Evolutionary conservation across 1,140 invertebrate genomes (phyloP).

Genomic region (Thrips palmi): DNA sequence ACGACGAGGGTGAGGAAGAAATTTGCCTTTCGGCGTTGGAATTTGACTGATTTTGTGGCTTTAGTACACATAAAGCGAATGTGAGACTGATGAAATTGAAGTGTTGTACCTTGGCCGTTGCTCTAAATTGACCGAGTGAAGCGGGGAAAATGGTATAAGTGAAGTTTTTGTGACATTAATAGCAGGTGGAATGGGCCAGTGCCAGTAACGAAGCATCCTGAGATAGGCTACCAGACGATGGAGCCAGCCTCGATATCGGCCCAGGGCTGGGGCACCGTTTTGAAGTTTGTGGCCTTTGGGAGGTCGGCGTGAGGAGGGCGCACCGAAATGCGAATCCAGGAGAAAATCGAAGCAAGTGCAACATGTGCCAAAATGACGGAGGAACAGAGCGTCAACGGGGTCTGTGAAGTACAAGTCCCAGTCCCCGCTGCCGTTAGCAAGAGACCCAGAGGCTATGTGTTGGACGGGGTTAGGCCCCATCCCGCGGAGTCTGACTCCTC

Average conservation of each 20-base stretch:
- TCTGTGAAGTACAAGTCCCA: slow-evolving; percentile 10
- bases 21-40: too few relatives aligned
- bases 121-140: neutral
- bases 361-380: slow-evolving; percentile 21
- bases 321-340: slow-evolving; percentile 18
- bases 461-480: too few relatives aligned
- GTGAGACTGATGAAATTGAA: slow-evolving; percentile 1
- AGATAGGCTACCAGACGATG: slow-evolving; percentile 6
- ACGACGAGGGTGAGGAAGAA: too few relatives aligned
- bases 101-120: neutral
- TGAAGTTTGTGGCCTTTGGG: neutral
- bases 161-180: neutral
- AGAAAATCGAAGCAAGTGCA: slow-evolving; percentile 14
- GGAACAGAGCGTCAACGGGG: slow-evolving; percentile 20
- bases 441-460: too few relatives aligned
- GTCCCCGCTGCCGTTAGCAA: slow-evolving; percentile 12
- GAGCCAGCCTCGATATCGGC: neutral
- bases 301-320: slow-evolving; percentile 4
- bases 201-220: neutral
- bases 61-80: too few relatives aligned
- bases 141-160: neutral
- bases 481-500: too few relatives aligned
- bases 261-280: slow-evolving; percentile 1
- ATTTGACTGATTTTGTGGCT: too few relatives aligned
- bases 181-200: neutral